Conservation (phyloP, 2,888 invertebrate genomes). For the Iphiclides podalirius region DNA sequence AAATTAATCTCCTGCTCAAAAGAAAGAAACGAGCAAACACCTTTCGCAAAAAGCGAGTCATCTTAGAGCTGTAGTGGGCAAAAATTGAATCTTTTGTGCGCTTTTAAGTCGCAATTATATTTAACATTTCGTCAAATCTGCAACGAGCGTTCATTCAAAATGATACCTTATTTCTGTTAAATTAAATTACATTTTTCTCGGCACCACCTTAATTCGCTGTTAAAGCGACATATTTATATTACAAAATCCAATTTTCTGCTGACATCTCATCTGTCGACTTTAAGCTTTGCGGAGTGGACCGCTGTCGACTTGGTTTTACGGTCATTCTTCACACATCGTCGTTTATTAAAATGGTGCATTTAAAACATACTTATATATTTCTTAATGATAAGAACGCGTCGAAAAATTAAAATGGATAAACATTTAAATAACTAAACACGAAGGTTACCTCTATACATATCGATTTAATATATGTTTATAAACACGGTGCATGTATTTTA, state of each 20-base stretch:
- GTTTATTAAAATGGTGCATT: conserved; percentile 38
- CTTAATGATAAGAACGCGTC: background rate
- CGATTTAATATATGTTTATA: no score
- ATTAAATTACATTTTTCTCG: conserved; percentile 38
- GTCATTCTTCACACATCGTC: conserved; percentile 58
- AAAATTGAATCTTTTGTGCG: conserved; percentile 68
- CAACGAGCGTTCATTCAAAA: conserved; percentile 28
- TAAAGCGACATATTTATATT: conserved; percentile 78
- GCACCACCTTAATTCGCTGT: conserved; percentile 51
- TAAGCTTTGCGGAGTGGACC: conserved; percentile 68
- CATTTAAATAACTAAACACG: no score
- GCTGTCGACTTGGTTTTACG: conserved; percentile 72
- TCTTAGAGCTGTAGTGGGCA: conserved; percentile 54
- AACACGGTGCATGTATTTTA: no score
- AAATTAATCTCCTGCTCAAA: conserved; percentile 52
- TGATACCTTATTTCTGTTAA: conserved; percentile 31
- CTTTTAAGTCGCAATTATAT: conserved; percentile 64
- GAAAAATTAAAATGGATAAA: background rate
- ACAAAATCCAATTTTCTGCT: conserved; percentile 80
- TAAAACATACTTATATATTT: conserved; percentile 23
- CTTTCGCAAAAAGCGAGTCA: conserved; percentile 50
- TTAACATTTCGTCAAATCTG: conserved; percentile 62
- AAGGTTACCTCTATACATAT: no score
- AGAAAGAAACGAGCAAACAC: conserved; percentile 49
- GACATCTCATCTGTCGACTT: conserved; percentile 79